These are phyloP conservation scores for Crotalus tigris DNA, from an alignment of 2,113 vertebrate genomes.

Conservation along the genomic window DNA sequence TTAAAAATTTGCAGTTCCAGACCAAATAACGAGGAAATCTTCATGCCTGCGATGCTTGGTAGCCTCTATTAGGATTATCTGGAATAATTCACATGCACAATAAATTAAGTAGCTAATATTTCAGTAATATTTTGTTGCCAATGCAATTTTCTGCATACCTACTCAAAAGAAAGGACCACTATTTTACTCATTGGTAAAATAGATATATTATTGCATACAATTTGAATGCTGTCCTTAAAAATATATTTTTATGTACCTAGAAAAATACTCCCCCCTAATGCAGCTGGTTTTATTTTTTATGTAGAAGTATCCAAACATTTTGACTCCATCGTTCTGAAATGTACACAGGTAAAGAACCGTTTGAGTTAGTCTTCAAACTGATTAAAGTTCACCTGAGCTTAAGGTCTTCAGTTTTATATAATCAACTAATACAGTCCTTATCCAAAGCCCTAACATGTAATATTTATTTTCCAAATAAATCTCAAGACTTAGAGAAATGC, in stretches of 20 bases:
- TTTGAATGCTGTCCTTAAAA: not conserved
- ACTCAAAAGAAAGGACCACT: not conserved
- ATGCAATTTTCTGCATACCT: not conserved
- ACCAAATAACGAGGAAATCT: not conserved
- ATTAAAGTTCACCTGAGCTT: not conserved
- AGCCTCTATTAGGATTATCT: not conserved
- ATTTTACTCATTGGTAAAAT: not conserved
- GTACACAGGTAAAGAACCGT: not conserved
- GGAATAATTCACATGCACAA: not conserved
- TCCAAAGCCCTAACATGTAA: not conserved
- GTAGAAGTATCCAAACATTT: not conserved
- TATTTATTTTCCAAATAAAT: not conserved
- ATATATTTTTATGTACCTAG: not conserved
- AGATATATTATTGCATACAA: not conserved
- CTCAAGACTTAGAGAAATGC: not conserved
- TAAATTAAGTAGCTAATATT: not conserved
- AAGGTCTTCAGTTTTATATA: not conserved
- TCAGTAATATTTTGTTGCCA: not conserved
- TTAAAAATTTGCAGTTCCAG: not conserved
- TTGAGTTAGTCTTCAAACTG: not conserved
- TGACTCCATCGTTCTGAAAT: not conserved
- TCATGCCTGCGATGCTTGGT: not conserved
- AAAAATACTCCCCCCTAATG: not conserved
- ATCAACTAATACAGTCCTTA: not conserved
- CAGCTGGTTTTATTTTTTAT: not conserved